Evolutionary conservation across 1,140 invertebrate species (phyloP).

Genomic region (Amyelois transitella): DNA sequence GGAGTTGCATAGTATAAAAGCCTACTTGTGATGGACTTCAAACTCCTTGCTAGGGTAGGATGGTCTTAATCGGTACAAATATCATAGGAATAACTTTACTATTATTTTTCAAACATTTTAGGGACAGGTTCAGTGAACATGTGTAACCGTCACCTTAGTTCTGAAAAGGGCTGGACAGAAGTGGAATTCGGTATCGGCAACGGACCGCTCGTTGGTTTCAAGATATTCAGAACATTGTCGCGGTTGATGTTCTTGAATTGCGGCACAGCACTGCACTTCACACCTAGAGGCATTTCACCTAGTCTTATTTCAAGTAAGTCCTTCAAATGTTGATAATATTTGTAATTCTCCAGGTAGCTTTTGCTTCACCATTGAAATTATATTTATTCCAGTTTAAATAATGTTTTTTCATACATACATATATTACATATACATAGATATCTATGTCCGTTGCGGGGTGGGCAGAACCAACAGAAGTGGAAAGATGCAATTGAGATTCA

Average conservation of each 20-base stretch:
- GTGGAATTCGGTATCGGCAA: conserved; percentile 86
- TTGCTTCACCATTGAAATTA: no score
- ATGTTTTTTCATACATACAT: no score
- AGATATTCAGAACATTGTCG: conserved; percentile 82
- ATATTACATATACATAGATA: no score
- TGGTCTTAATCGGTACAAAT: background rate
- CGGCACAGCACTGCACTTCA: conserved; percentile 82
- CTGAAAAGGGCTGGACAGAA: conserved; percentile 90
- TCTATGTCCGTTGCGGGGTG: no score
- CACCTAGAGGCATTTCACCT: conserved; percentile 80
- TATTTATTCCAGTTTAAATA: no score
- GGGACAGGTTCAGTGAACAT: conserved; percentile 84
- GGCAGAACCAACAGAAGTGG: no score
- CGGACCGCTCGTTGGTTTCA: conserved; percentile 83
- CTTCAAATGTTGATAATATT: no score
- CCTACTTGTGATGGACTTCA: no score
- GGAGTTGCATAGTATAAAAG: no score
- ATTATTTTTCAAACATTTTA: conserved; percentile 29
- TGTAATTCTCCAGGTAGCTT: no score
- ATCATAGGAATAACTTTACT: background rate
- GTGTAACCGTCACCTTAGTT: conserved; percentile 83
- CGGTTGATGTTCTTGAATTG: conserved; percentile 83
- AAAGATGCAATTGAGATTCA: no score
- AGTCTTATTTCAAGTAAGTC: conserved; percentile 82
- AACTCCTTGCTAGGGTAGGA: no score